These are phyloP conservation scores for Perizoma flavofasciatum DNA, from an alignment of 2,888 invertebrate species.

Conservation along the genomic window DNA sequence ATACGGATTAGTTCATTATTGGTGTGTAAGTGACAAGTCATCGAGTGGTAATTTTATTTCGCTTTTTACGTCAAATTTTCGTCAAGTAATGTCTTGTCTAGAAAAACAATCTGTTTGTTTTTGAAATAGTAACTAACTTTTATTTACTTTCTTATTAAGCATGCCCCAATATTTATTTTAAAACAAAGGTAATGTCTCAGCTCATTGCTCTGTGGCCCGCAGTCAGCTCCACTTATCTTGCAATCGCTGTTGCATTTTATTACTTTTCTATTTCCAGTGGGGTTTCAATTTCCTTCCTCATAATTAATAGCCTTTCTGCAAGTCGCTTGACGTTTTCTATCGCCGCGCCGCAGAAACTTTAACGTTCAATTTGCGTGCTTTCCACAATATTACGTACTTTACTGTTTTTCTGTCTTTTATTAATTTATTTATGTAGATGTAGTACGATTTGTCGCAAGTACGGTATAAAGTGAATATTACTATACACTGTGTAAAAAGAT, in stretches of 20 bases:
- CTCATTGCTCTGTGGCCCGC: constrained; percentile 41
- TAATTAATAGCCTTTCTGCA: constrained; percentile 81
- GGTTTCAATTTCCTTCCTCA: constrained; percentile 82
- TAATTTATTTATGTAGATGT: neutral
- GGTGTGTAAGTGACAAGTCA: too few relatives aligned
- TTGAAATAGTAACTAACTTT: too few relatives aligned
- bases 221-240: constrained; percentile 67
- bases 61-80: too few relatives aligned
- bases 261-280: constrained; percentile 83
- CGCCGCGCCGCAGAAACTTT: constrained; percentile 69
- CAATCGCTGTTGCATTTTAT: constrained; percentile 82
- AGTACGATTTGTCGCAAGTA: too few relatives aligned
- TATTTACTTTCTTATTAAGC: too few relatives aligned
- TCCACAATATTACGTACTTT: constrained; percentile 47
- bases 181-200: constrained; percentile 48
- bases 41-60: too few relatives aligned
- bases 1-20: too few relatives aligned
- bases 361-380: constrained; percentile 71
- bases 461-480: too few relatives aligned
- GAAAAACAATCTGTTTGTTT: too few relatives aligned
- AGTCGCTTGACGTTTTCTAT: constrained; percentile 72
- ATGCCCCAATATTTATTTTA: neutral
- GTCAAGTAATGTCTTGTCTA: too few relatives aligned
- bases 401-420: neutral
- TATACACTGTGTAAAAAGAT: too few relatives aligned